A percentile compares a stretch with the other conserved stretches of the same genome.
Evolutionary conservation across 37 sponge, comb jelly and placozoan species (phyloP).

Genomic region (Chondrosia reniformis): DNA sequence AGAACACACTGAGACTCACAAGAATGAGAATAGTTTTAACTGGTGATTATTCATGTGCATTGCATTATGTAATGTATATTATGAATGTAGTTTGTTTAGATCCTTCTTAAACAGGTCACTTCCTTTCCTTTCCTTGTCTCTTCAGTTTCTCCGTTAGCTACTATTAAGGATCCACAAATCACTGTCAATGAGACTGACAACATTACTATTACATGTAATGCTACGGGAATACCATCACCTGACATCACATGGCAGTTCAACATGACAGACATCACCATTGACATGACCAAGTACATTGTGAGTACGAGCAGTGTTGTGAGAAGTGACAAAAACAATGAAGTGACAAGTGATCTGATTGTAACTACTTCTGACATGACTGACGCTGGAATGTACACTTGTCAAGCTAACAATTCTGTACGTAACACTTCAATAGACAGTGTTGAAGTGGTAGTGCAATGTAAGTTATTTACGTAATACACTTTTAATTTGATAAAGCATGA

Average conservation of each 20-base stretch:
- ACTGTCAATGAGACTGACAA: constrained; percentile 3
- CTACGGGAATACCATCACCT: constrained; percentile 45
- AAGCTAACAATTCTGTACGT: neutral
- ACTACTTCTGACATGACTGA: neutral
- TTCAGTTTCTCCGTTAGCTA: neutral
- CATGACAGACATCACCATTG: neutral
- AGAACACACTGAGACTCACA: too few relatives aligned
- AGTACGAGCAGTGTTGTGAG: neutral
- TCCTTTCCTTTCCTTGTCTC: too few relatives aligned
- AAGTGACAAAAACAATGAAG: neutral
- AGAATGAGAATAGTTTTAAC: neutral
- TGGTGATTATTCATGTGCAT: neutral
- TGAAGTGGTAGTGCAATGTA: neutral
- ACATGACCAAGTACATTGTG: neutral
- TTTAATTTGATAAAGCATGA: neutral
- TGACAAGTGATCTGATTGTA: constrained; percentile 4
- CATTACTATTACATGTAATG: constrained; percentile 32
- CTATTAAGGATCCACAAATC: neutral
- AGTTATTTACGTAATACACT: neutral
- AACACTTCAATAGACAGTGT: neutral
- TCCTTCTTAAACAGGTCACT: too few relatives aligned
- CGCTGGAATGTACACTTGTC: constrained; percentile 25
- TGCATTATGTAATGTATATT: neutral
- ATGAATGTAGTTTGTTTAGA: neutral
- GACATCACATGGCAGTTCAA: constrained; percentile 51